Percentiles rank a stretch among this genome's conserved stretches.
Conservation (phyloP, 2,888 invertebrate genomes). For the Brachypalpus laphriformis region DNA sequence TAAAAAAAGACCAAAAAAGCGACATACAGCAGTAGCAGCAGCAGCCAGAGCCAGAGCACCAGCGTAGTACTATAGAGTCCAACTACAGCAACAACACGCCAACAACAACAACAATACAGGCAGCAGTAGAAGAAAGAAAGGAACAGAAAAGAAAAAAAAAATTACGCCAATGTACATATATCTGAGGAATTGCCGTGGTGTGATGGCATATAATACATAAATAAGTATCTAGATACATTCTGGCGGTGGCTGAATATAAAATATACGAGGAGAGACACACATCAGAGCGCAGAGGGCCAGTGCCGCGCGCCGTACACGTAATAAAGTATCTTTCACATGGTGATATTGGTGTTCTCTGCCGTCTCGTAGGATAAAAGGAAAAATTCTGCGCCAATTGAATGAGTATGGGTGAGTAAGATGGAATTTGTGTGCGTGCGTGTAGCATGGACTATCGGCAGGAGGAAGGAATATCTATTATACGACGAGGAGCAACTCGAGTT, state of each 20-base stretch:
- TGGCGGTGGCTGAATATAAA: constrained; percentile 74
- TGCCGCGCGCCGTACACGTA: constrained; percentile 56
- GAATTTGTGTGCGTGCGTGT: constrained; percentile 52
- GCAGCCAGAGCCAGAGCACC: constrained; percentile 47
- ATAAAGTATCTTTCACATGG: constrained; percentile 73
- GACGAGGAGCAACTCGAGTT: constrained; percentile 20
- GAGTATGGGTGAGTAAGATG: constrained; percentile 60
- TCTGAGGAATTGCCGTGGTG: constrained; percentile 72
- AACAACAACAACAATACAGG: constrained; percentile 47
- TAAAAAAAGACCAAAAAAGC: constrained; percentile 75
- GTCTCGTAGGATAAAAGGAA: constrained; percentile 51
- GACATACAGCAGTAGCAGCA: constrained; percentile 70
- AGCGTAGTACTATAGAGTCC: constrained; percentile 55
- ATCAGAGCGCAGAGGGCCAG: constrained; percentile 68
- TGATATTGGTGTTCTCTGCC: constrained; percentile 62
- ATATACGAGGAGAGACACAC: constrained; percentile 67
- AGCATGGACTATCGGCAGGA: constrained; percentile 9
- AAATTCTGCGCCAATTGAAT: constrained; percentile 59
- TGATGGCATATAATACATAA: constrained; percentile 74
- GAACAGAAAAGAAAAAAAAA: constrained; percentile 63
- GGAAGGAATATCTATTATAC: not conserved
- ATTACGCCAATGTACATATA: constrained; percentile 70
- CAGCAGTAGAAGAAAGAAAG: constrained; percentile 55
- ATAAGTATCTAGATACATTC: constrained; percentile 74
- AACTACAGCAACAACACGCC: constrained; percentile 64